These are phyloP conservation scores for Pluvialis apricaria DNA, from an alignment of 2,113 vertebrate species.

Conservation along the genomic window DNA sequence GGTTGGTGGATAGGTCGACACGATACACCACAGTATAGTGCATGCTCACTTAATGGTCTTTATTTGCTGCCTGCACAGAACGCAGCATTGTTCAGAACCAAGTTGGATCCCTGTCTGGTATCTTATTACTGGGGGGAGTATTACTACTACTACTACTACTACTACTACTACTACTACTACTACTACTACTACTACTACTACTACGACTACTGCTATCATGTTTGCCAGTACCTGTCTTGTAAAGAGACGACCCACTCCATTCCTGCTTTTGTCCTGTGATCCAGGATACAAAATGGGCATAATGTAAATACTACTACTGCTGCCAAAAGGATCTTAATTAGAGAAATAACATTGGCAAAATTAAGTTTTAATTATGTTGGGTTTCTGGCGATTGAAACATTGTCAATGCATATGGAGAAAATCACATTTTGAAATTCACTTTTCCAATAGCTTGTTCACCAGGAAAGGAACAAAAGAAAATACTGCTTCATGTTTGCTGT, in stretches of 20 bases:
- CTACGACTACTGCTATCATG: background rate
- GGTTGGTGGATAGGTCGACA: background rate
- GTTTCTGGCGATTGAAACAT: background rate
- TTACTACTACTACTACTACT: rapidly evolving
- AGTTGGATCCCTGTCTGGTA: background rate
- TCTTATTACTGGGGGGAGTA: background rate
- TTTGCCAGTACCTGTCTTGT: background rate
- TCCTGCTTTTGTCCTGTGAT: background rate
- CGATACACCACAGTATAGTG: background rate
- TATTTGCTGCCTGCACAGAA: background rate
- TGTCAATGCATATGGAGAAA: background rate
- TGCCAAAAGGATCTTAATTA: background rate
- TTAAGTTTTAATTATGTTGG: background rate
- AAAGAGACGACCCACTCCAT: background rate
- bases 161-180: background rate
- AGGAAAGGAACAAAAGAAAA: slow-evolving; percentile 17
- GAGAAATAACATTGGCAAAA: background rate
- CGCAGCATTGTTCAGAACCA: background rate
- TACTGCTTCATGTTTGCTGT: slow-evolving; percentile 25
- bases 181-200: background rate
- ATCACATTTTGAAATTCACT: background rate
- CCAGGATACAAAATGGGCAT: background rate
- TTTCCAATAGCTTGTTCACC: slow-evolving; percentile 1
- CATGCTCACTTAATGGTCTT: background rate
- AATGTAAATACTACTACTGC: background rate